Base-by-base conservation (phyloP, 2,888 invertebrate species). In the Aphrophora alni region DNA sequence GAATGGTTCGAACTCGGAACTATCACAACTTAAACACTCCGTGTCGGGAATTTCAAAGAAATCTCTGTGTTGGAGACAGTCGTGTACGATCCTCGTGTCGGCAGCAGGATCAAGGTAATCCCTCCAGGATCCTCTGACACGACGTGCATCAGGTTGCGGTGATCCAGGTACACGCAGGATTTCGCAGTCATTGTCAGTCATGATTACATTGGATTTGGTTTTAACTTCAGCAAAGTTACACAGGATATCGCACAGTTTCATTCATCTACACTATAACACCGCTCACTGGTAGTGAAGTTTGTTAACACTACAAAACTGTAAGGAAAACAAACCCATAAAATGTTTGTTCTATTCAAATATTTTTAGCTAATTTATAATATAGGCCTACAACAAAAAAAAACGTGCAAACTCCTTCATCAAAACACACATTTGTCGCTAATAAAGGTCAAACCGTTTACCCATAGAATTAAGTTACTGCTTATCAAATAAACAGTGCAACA, bases 1-100 rank as follows among this genome's bases (percentile, higher is more conserved):
- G 86, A 91, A 91, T 84, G 91, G 90, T 85, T 91, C 91, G 84
- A 90, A 88, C 85, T 91, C 91, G 83, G 90, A 91, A 85, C 90
- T 90, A 84, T 90, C 90, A 85, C 90, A 90, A 28, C 90, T 90
- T 17, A 82, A 79, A 68, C 83, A 84, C 24, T 84, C 84, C 75
- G 82, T 84, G 78, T 84, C 85, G 59, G 59, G 12, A 21, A 21
- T 8, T 3, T 59, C 59, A 21, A 59, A 59, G 21, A 59, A 59
- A 21, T 59, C 59, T 14, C 59, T 59, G 59, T 59, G 59, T 2
- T 59, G 21, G 5, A 8, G 21, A 59, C 59, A 59, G 21, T 59
- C 59, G 21, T 5, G 59, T 2, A 59, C n/a, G 21, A 59, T 59
- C 14, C 59, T 59, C 26, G 75, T 77, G 80, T 82, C 84, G 7